These are phyloP conservation scores for Drosophila sordidula DNA, from an alignment of 2,888 invertebrate genomes.

Conservation along the genomic window DNA sequence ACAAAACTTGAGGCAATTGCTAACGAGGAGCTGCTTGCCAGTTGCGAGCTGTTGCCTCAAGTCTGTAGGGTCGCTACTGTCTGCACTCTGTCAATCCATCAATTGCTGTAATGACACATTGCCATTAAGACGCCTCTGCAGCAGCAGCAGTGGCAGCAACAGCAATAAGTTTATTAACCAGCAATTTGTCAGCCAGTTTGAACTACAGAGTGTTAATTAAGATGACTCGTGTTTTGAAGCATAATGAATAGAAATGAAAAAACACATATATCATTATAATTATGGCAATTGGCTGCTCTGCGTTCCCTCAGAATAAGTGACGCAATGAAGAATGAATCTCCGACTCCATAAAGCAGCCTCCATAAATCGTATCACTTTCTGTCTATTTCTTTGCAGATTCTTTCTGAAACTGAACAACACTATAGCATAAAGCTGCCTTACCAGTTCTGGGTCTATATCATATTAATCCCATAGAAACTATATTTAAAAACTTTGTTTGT, in stretches of 20 bases:
- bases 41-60: not conserved
- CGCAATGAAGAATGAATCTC: no score
- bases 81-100: slow-evolving; percentile 45
- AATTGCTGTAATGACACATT: slow-evolving; percentile 31
- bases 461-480: no score
- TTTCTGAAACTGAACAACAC: no score
- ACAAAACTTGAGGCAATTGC: slow-evolving; percentile 27
- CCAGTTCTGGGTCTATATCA: no score
- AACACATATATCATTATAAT: slow-evolving; percentile 14
- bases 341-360: no score
- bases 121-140: slow-evolving; percentile 9
- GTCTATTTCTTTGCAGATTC: no score
- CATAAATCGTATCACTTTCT: no score
- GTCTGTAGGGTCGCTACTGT: slow-evolving; percentile 37
- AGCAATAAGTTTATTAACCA: slow-evolving; percentile 35
- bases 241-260: not conserved
- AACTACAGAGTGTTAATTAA: slow-evolving; percentile 18
- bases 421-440: no score
- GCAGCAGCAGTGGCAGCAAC: not conserved
- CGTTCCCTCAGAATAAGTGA: not conserved
- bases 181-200: slow-evolving; percentile 27
- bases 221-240: not conserved
- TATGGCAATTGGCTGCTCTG: not conserved
- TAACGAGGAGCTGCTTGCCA: slow-evolving; percentile 18
- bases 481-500: no score